Conservation (phyloP, 2,113 vertebrate genomes). For the Dromiciops gliroides region DNA sequence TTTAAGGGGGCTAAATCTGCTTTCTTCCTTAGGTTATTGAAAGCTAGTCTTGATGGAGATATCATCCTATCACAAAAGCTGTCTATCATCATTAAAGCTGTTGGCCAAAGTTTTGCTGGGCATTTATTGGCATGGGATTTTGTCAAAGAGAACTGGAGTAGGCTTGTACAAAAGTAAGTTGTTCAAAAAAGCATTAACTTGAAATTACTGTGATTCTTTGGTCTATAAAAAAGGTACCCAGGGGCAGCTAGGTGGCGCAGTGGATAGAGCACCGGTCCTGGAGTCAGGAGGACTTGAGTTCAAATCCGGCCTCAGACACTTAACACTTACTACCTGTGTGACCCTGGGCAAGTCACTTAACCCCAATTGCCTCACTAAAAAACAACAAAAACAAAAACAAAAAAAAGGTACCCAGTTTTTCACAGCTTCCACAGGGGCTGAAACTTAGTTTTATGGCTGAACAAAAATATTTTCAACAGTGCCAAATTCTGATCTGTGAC, state of each 20-base stretch:
- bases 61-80: constrained; percentile 90
- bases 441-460: background rate
- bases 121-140: constrained; percentile 95
- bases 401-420: background rate
- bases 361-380: too few species aligned
- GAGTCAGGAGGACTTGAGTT: too few species aligned
- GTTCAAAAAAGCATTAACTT: constrained; percentile 12
- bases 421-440: constrained; percentile 1
- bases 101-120: constrained; percentile 87
- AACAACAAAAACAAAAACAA: too few species aligned
- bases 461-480: background rate
- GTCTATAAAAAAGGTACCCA: background rate
- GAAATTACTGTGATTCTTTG: background rate
- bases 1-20: constrained; percentile 38
- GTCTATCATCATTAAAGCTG: constrained; percentile 86
- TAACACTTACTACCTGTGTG: too few species aligned
- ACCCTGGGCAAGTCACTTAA: too few species aligned
- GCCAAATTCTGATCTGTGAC: background rate
- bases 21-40: constrained; percentile 88
- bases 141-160: constrained; percentile 95
- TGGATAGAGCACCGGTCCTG: too few species aligned
- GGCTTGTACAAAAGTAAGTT: constrained; percentile 91
- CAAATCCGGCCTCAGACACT: too few species aligned
- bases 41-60: constrained; percentile 85
- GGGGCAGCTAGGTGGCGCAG: too few species aligned